phyloP scores from a whole-genome alignment of 1,140 invertebrate genomes.

The Adelges cooleyi region DNA sequence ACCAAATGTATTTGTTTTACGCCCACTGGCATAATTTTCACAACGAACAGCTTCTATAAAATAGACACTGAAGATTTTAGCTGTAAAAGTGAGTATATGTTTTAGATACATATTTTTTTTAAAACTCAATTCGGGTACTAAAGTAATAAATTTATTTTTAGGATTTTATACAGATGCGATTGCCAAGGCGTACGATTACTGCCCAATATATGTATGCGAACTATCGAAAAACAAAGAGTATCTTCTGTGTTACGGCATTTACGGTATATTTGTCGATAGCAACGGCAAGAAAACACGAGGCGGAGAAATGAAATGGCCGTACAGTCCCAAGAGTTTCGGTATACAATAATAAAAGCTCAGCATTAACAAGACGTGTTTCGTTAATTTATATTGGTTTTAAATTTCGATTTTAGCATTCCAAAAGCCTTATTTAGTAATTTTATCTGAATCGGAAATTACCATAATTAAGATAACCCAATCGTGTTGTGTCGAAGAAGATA shows the following conservation, averaged over 20 bases:
- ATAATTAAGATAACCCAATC: conserved; percentile 17
- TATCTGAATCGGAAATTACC: conserved; percentile 16
- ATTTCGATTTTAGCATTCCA: background rate
- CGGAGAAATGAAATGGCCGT: conserved; percentile 67
- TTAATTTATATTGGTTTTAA: too few relatives aligned
- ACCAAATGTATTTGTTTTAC: conserved; percentile 11
- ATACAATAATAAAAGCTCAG: background rate
- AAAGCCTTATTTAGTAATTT: conserved; percentile 10
- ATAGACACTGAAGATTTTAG: background rate
- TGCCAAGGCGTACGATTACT: conserved; percentile 7
- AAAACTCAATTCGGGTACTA: too few relatives aligned
- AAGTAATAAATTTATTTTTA: background rate
- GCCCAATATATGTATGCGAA: conserved; percentile 20
- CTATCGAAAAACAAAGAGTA: conserved; percentile 47
- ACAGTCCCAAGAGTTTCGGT: conserved; percentile 66
- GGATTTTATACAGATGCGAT: conserved; percentile 11
- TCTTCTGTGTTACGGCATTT: conserved; percentile 74
- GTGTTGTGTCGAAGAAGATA: conserved; percentile 16
- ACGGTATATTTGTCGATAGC: conserved; percentile 76
- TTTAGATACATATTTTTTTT: background rate
- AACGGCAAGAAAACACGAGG: conserved; percentile 59
- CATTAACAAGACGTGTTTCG: too few relatives aligned
- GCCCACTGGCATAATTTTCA: conserved; percentile 19
- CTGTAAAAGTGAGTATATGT: conserved; percentile 11
- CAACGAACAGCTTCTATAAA: conserved; percentile 15